Base-by-base conservation (phyloP, 2,797 vertebrate species). In the Poeciliopsis turneri region DNA sequence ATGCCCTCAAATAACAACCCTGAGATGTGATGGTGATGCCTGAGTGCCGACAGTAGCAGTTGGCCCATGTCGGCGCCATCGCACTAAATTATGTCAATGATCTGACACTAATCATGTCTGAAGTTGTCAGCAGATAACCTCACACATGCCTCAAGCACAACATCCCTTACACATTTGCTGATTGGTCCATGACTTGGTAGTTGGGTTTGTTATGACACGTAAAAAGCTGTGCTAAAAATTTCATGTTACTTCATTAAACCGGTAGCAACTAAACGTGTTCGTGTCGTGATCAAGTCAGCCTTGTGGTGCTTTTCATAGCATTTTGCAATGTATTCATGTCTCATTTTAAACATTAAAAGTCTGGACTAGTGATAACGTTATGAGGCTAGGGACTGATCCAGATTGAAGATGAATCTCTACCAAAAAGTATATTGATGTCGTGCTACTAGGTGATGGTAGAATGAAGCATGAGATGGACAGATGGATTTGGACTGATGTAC, bases 91-190 rank as follows among this genome's bases (percentile, higher is more conserved):
- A 85, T 87, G 84, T 91, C 84, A 87, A 76, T 53, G 81, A 88
- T 86, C 74, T 89, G 87, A 91, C 86, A 76, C 82, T 87, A 84
- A 92, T 91, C 85, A 75, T 87, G 84, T 83, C 85, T 83, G 78
- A 74, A 82, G 70, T 68, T 86, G 78, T 87, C 82, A 86, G 88
- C 76, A 84, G 84, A 79, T 81, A 79, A 78, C 78, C 82, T 70
- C 77, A 76, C 72, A 85, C 88, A 84, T 86, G 81, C 86, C 86
- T 82, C 76, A 41, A 81, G 75, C 72, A 57, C 66, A 59, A 77
- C 30, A 47, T 88, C 85, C 78, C 68, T 78, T 82, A 61, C 59
- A 23, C 82, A 51, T 79, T 76, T 73, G n/a, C 81, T 73, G 77
- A 79, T 81, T 78, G 72, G 73, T 78, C 57, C 36, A 78, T 51